These are phyloP conservation scores for Thryonomys swinderianus DNA, from an alignment of 2,113 vertebrate species.

Conservation along the genomic window DNA sequence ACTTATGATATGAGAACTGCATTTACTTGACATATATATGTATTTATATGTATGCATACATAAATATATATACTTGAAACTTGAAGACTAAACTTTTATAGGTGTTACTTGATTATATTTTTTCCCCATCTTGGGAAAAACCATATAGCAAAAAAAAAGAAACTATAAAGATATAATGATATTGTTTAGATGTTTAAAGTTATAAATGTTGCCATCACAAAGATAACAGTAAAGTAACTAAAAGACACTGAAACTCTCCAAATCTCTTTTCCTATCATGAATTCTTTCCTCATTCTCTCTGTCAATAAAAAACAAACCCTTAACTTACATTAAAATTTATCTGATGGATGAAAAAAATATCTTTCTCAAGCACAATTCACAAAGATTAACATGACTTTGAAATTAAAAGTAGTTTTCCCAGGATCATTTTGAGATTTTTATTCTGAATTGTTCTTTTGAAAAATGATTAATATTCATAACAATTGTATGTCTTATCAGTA, in stretches of 20 bases:
- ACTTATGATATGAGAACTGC: not conserved
- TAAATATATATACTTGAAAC: too few relatives aligned
- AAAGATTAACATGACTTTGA: not conserved
- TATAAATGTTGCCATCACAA: slow-evolving; percentile 46
- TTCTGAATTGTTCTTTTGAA: not conserved
- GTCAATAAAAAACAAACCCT: slow-evolving; percentile 27
- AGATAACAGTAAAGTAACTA: slow-evolving; percentile 32
- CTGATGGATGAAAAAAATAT: not conserved
- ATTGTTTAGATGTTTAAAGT: slow-evolving; percentile 26
- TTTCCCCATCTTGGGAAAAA: slow-evolving; percentile 38
- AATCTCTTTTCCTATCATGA: not conserved
- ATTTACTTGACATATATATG: not conserved
- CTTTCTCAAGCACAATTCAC: slow-evolving; percentile 44
- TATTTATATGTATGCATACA: too few relatives aligned
- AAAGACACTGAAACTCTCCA: not conserved
- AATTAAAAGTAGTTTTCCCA: not conserved
- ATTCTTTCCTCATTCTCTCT: slow-evolving; percentile 28
- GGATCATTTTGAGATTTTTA: not conserved
- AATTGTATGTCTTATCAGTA: not conserved
- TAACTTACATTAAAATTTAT: slow-evolving; percentile 23
- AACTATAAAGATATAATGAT: not conserved
- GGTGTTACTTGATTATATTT: slow-evolving; percentile 1
- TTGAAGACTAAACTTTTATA: too few relatives aligned
- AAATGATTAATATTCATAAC: not conserved
- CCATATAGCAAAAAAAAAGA: not conserved